Evolutionary conservation across 2,888 invertebrate genomes (phyloP), one percentile per base, ranked within the genome.

Genomic region (Cinara cedri): DNA sequence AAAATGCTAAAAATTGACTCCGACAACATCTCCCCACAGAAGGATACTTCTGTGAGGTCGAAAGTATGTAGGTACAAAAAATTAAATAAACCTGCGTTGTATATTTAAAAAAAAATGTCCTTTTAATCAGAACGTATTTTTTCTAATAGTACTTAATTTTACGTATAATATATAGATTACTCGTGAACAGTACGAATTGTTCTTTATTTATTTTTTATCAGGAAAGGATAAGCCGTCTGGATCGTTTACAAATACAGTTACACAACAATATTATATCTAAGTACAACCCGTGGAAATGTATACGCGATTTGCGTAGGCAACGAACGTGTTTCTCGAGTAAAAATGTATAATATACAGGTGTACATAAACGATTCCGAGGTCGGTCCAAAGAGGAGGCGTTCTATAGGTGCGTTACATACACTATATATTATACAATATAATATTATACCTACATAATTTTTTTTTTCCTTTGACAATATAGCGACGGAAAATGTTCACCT

Each of bases 371-470:
- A 49, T 62, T 60, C 60, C 70, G 60, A 78, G 78, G 78, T 60
- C 42, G 51, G n/a, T 70, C 60, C 51, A 78, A 70, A 70, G 78
- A 78, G 11, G 78, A 78, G 78, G 78, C 78, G 78, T 78, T 51
- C 44, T 34, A 34, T 55, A 19, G 49, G 60, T 16, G 51, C 63
- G 63, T 26, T 51, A n/a, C 49, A 34, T n/a, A 34, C 11, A n/a
- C n/a, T n/a, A 42, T 65, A 46, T 24, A 44, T 44, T 44, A 44
- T 44, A 10, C 44, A 10, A 44, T 44, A 44, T 1, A 46, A 46
- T 46, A 46, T 13, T 46, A 10, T 19, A n/a, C 13, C 8, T 54
- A 54, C 13, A n/a, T n/a, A n/a, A 19, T 34, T 34, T 34, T 34
- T 34, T 34, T 34, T 34, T 34, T 34, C 1, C 24, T 14, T 42